Conservation (phyloP, 2,888 invertebrate genomes). For the Hypomecis punctinalis region DNA sequence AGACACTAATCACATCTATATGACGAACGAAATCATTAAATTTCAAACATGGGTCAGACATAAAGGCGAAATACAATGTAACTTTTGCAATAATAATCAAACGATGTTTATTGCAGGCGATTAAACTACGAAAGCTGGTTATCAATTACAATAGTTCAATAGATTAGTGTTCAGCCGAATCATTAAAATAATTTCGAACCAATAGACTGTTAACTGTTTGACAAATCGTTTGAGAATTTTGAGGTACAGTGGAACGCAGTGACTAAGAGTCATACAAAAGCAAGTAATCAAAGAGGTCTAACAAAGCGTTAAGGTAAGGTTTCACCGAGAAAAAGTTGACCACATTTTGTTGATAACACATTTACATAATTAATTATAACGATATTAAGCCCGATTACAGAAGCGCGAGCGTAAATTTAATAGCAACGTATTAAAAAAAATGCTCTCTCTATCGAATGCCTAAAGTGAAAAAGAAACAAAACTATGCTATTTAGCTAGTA, state of each 20-base stretch:
- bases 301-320: too few species aligned
- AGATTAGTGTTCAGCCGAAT: constrained; percentile 9
- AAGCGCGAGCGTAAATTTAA: too few species aligned
- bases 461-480: too few species aligned
- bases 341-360: too few species aligned
- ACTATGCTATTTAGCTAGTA: too few species aligned
- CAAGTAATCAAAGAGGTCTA: too few species aligned
- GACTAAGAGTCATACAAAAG: background rate
- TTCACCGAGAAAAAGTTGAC: too few species aligned
- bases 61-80: constrained; percentile 9
- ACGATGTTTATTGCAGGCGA: constrained; percentile 10
- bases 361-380: too few species aligned
- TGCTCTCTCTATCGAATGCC: too few species aligned
- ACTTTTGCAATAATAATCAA: constrained; percentile 14
- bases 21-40: background rate
- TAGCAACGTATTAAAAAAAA: too few species aligned
- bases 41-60: constrained; percentile 4
- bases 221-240: constrained; percentile 8
- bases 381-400: too few species aligned
- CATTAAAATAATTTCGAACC: constrained; percentile 13
- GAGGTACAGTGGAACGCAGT: background rate
- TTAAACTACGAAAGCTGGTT: constrained; percentile 5
- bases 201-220: constrained; percentile 17
- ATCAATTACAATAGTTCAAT: constrained; percentile 15
- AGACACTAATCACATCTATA: background rate